Evolutionary conservation across 2,888 invertebrate genomes (phyloP), one percentile per base, ranked within the genome.

Genomic region (Seira musarum): DNA sequence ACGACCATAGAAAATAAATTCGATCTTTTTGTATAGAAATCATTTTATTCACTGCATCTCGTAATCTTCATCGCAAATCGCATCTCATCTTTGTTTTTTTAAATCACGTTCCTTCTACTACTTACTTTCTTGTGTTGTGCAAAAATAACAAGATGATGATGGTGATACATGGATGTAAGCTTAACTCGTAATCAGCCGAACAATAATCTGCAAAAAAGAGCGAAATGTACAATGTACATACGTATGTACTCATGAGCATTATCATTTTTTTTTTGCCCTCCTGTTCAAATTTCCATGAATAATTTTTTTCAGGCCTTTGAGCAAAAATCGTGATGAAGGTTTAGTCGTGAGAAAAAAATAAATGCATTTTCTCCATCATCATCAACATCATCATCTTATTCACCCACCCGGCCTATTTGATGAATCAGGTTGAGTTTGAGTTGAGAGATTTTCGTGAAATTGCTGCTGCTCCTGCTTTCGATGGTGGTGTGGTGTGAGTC

Each of bases 331-430:
- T 79, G 79, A 79, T 79, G 22, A 15, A 35, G 24, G 64, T 63
- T 79, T 46, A 73, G 68, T 79, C 79, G 79, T 79, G 79, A 79
- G 79, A 73, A 79, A 79, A n/a, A 79, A 79, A 72, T 79, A 79
- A 79, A 73, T 79, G 79, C 57, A 68, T 79, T 79, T 79, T 79
- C 53, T 73, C 60, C 40, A 21, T 49, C 40, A 40, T 40, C 40
- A 40, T 40, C 40, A 40, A 8, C 40, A 17, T 25, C 22, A 15
- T 73, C 49, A 40, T 46, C 40, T 30, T 67, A 25, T 30, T 53
- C n/a, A 64, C 40, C 72, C 40, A 61, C 53, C 66, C 40, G 6
- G 13, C 13, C 13, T 30, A 35, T 68, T 79, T 79, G 79, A 79
- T 67, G 78, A 78, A 70, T 64, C 65, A 70, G 76, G 35, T 49